Base-by-base conservation (phyloP, 2,113 vertebrate species). In the Vanacampus margaritifer region DNA sequence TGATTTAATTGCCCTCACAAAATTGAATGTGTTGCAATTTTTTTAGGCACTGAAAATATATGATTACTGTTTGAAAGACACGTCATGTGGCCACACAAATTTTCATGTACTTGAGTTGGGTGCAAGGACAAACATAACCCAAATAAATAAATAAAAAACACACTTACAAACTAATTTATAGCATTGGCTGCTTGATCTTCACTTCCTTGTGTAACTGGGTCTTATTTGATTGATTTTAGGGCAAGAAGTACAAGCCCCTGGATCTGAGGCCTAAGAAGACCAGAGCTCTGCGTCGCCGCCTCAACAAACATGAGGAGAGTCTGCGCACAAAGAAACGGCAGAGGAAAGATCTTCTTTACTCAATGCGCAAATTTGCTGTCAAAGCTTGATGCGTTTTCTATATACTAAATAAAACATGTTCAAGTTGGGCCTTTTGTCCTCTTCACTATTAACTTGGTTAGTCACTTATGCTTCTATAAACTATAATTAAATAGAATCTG, bases 221-320 rank as follows among this genome's bases (percentile, higher is more conserved):
- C 0, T 0, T 51, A 8, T 1, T 26, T 56, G 14, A 41, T 41
- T 41, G 39, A 41, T 41, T 69, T 16, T 68, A 99, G 97, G 97
- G 96, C 50, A 98, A 98, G 84, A 99, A 99, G 85, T 99, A 98
- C 84, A 99, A 99, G 82, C 97, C 97, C 32, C 87, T 99, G 26
- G 96, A 99, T 43, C 90, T 99, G 92, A 94, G 97, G 80, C 96
- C 97, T 58, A 98, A 95, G 93, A 99, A 98, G 91, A 99, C 97
- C 0, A 91, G 97, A 6, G 97, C 97, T 75, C 92, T 99, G 89
- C 94, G 97, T 6, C 94, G 97, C 69, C 82, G 91, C 14, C 91
- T 99, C 56, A 99, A 94, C 73, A 98, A 96, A 65, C 94, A 98
- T 0, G 97, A 99, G 65, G 89, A 94, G 82, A 91, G 91, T 72